Evolutionary conservation across 2,888 invertebrate species (phyloP), one percentile per base, ranked within the genome.

Genomic region (Tiliacea aurago): DNA sequence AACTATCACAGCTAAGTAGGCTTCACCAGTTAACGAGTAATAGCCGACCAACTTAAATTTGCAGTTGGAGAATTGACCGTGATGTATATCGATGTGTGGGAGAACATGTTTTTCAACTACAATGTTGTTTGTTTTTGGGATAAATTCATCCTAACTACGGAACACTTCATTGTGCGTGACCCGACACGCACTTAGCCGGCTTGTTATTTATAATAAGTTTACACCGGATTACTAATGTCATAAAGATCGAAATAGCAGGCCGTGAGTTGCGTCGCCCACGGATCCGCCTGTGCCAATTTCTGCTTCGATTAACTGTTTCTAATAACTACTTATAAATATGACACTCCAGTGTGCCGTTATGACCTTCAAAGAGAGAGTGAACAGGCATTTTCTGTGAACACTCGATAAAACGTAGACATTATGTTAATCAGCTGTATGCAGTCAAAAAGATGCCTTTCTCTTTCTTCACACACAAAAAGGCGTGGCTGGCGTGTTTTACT

Each of bases 241-340:
- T 76, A 43, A 61, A 75, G 47, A 68, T 75, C 0, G 13, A 76
- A 76, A 69, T 76, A 76, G 45, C 49, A 51, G 4, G 43, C 49
- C 49, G 76, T 76, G 76, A 43, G 68, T 62, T 56, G 61, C 28
- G 67, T 45, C 76, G 76, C 68, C 68, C 68, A 76, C 68, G n/a
- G 55, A 68, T 23, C 28, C 76, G 28, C 4, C 43, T 9, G 70
- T 58, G 58, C 71, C 70, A 70, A 72, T 49, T 72, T 70, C 18
- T 43, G 18, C 59, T 77, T 62, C 49, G 68, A 66, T 71, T 55
- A 69, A 69, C 28, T 56, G 23, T 71, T 75, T 49, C 23, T 64
- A 64, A 64, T 64, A 49, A 75, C 74, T 53, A 61, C 20, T 71
- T 66, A 59, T 80, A 69, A 59, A 66, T 75, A 28, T 59, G 65